Base-by-base conservation (phyloP, 2,113 vertebrate species). In the Dissostichus mawsoni region DNA sequence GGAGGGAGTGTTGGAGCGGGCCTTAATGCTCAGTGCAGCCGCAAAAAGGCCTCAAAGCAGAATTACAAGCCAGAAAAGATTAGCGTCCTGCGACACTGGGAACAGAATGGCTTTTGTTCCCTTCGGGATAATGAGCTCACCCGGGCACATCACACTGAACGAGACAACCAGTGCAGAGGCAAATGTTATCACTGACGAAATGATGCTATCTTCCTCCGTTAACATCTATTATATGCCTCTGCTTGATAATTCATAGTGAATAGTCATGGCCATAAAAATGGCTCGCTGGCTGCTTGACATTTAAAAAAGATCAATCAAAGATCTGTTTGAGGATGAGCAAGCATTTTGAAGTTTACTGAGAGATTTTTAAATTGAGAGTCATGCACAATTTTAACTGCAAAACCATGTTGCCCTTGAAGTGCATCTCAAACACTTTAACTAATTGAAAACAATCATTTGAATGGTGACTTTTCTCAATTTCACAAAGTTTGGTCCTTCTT, bases 31-130 rank as follows among this genome's bases (percentile, higher is more conserved):
- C 59, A 18, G 51, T 67, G 81, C 76, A 78, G 74, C 79, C 48
- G 56, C 55, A 78, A 73, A 86, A 87, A 80, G 83, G 90, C 84
- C 89, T 86, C 86, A 87, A 82, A 89, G 84, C 80, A 80, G 89
- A 93, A 90, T 86, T 90, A 93, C 93, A 92, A 94, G 94, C 94
- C 94, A 95, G 90, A 94, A 95, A 91, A 94, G 93, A 95, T 96
- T 95, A 96, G 85, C 52, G 82, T 95, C 92, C 92, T 70, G 88
- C 90, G 75, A 88, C 74, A 75, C 77, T 66, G 84, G 65, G 89
- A 94, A 95, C 94, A 96, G 88, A 94, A 92, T 91, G 87, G 88
- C 92, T 93, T 94, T 95, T 95, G 94, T 95, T 93, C 92, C 80
- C 81, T 80, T 72, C 76, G n/a, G 82, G 80, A 86, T 94, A 94